A percentile compares a stretch with the other conserved stretches of the same genome.
Evolutionary conservation across 2,113 vertebrate genomes (phyloP).

Genomic region (Manacus vitellinus): DNA sequence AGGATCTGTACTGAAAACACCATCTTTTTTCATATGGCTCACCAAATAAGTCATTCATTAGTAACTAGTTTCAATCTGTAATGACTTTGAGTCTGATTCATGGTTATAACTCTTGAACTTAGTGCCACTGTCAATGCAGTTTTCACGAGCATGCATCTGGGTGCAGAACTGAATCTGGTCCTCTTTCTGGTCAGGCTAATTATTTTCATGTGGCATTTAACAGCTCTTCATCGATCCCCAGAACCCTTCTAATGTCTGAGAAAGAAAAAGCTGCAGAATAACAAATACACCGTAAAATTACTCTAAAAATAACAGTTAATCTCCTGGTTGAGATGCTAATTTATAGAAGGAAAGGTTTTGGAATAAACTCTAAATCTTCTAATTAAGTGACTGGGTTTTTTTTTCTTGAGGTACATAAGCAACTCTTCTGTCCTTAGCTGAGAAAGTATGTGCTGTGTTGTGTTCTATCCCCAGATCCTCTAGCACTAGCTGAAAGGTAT

Average conservation of each 20-base stretch:
- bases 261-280: not conserved
- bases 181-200: not conserved
- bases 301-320: not conserved
- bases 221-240: not conserved
- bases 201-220: not conserved
- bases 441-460: not conserved
- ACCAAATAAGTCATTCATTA: constrained; percentile 55
- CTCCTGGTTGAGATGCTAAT: not conserved
- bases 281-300: not conserved
- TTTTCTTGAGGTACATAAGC: not conserved
- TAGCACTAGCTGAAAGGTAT: constrained; percentile 7
- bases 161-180: not conserved
- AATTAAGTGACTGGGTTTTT: not conserved
- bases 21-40: constrained; percentile 47
- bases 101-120: not conserved
- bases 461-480: constrained; percentile 13
- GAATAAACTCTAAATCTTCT: not conserved
- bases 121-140: not conserved
- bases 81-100: not conserved
- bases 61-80: not conserved
- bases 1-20: constrained; percentile 57
- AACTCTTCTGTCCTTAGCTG: not conserved
- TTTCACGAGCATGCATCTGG: not conserved
- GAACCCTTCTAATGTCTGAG: not conserved
- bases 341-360: constrained; percentile 6